These are phyloP conservation scores for Ictalurus furcatus DNA, from an alignment of 2,113 vertebrate species.

Conservation along the genomic window DNA sequence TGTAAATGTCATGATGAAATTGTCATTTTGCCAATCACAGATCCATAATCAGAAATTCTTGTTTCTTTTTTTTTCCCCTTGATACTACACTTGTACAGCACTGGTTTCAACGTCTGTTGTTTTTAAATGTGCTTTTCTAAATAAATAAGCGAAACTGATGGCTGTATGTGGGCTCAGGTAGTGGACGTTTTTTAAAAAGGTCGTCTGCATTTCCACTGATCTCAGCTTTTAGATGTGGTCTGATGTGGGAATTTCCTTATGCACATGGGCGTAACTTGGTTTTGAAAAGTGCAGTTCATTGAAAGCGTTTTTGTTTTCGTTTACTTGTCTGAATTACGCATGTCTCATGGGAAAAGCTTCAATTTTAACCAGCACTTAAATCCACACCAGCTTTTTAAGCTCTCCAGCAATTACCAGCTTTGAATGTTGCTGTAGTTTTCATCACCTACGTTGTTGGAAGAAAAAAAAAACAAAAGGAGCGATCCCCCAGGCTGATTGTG, in stretches of 20 bases:
- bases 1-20: neutral
- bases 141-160: too few relatives aligned
- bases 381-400: neutral
- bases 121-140: too few relatives aligned
- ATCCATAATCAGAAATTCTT: neutral
- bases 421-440: neutral
- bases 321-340: neutral
- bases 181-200: neutral
- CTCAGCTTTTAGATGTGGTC: neutral
- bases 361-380: neutral
- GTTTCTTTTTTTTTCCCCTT: too few relatives aligned
- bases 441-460: neutral
- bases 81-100: too few relatives aligned
- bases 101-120: too few relatives aligned
- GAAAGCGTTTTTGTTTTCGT: neutral
- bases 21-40: neutral
- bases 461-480: neutral
- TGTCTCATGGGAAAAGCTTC: neutral
- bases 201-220: too few relatives aligned
- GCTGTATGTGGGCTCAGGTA: neutral
- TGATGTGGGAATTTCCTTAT: neutral
- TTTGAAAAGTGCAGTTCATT: neutral
- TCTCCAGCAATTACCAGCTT: neutral
- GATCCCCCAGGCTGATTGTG: neutral
- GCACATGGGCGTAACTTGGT: neutral